Evolutionary conservation across 1,140 invertebrate species (phyloP), one percentile per base, ranked within the genome.

Genomic region (Drosophila repleta): DNA sequence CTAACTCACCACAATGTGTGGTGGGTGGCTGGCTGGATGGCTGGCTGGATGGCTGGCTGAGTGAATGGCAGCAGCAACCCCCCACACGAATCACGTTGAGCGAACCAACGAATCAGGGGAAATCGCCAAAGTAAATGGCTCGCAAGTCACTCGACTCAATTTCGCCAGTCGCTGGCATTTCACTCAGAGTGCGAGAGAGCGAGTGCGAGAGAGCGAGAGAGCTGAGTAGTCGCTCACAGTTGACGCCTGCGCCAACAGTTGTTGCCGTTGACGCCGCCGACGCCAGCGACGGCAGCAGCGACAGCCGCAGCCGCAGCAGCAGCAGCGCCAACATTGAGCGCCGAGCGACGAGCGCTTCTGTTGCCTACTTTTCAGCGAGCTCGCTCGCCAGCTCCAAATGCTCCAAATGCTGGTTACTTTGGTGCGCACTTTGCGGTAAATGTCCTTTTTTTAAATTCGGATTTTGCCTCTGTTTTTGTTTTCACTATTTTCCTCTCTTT

Each of bases 1-100:
- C 80, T 84, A 84, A 84, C 82, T 84, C 80, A 84, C 80, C 80
- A 84, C 77, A 80, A 85, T 57, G 79, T 74, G 74, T 35, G 57
- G 48, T 57, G 46, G 64, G 37, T 35, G 41, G 35, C 20, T 39
- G 63, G 20, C 8, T 1, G n/a, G n/a, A n/a, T n/a, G n/a, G n/a
- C n/a, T n/a, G n/a, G n/a, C n/a, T 57, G 46, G 64, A 29, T 35
- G 41, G 35, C 20, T 39, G 63, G 20, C 8, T 1, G n/a, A n/a
- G n/a, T n/a, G n/a, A n/a, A n/a, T n/a, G 15, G 11, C n/a, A 11
- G 53, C 51, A 64, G 26, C 41, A 64, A 64, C 35, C 55, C 46
- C 41, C 29, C 41, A 35, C 66, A 21, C 56, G 37, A 1, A 10
- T 5, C 17, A 15, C n/a, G 61, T 83, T 85, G 81, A 84, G 81